Evolutionary conservation across 1,140 invertebrate genomes (phyloP).

Genomic region (Drosophila setifemur): DNA sequence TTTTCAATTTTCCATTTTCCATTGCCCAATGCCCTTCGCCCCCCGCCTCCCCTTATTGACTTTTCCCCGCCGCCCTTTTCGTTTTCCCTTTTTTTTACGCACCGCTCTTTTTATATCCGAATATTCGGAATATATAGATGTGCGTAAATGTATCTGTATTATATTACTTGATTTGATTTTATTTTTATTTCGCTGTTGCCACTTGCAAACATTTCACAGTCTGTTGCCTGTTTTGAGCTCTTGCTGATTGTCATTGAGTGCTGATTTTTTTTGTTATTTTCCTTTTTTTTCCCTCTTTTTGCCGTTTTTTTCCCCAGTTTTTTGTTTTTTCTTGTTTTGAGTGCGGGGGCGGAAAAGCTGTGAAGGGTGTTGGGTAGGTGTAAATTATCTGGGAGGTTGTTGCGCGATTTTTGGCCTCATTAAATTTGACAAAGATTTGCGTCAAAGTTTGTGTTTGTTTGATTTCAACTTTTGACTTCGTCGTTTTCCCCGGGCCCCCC

Average conservation of each 20-base stretch:
- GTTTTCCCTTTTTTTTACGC: neutral
- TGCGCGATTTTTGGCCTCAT: slow-evolving; percentile 68
- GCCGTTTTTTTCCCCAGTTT: no score
- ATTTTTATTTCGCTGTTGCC: slow-evolving; percentile 36
- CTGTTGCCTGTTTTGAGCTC: slow-evolving; percentile 55
- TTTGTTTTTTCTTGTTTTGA: neutral
- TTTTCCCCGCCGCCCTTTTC: neutral
- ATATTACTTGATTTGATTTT: slow-evolving; percentile 48
- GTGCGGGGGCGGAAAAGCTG: neutral
- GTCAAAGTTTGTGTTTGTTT: slow-evolving; percentile 45
- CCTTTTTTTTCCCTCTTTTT: no score
- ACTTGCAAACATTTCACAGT: slow-evolving; percentile 65
- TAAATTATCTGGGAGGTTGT: neutral
- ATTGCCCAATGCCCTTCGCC: slow-evolving; percentile 1
- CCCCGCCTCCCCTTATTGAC: slow-evolving; percentile 37
- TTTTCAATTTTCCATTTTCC: slow-evolving; percentile 70
- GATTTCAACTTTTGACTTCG: slow-evolving; percentile 46
- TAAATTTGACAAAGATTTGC: slow-evolving; percentile 72
- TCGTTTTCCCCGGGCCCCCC: no score
- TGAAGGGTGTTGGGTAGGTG: no score
- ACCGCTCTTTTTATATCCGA: neutral
- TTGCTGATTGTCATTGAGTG: slow-evolving; percentile 22
- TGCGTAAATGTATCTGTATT: slow-evolving; percentile 21
- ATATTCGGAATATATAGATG: slow-evolving; percentile 2
- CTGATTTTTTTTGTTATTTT: neutral